phyloP scores from a whole-genome alignment of 2,888 invertebrate genomes.

The Helicoverpa assulta region DNA sequence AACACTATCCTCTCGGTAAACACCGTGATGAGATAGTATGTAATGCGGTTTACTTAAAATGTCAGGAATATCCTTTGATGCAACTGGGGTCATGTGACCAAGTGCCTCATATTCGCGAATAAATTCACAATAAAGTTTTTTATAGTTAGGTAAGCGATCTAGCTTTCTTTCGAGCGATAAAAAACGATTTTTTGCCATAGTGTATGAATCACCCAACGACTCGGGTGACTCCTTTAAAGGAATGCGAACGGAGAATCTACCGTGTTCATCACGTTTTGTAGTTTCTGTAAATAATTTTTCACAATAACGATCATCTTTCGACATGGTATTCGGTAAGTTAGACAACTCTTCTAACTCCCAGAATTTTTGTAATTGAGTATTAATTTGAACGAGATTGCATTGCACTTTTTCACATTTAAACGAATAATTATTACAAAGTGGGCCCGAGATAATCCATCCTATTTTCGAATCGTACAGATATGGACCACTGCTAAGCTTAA shows the following conservation, averaged over 20 bases:
- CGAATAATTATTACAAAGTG: background rate
- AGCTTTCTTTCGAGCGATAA: constrained; percentile 11
- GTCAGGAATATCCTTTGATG: background rate
- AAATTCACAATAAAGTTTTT: constrained; percentile 15
- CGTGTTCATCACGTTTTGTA: constrained; percentile 8
- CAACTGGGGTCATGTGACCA: constrained; percentile 5
- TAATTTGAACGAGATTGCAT: constrained; percentile 10
- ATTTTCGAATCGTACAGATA: constrained; percentile 4
- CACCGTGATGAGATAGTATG: constrained; percentile 17
- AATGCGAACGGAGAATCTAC: constrained; percentile 14
- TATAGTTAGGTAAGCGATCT: constrained; percentile 11
- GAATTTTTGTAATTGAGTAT: constrained; percentile 10
- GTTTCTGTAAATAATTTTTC: constrained; percentile 7
- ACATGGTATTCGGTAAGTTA: constrained; percentile 3
- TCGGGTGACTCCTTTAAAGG: background rate
- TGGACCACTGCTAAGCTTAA: constrained; percentile 7
- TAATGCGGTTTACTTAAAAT: constrained; percentile 15
- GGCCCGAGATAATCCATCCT: constrained; percentile 6
- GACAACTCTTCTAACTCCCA: constrained; percentile 11
- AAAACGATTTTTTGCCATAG: constrained; percentile 8
- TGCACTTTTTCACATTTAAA: constrained; percentile 7
- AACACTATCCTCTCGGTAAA: constrained; percentile 9
- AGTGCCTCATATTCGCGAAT: constrained; percentile 11
- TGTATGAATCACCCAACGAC: constrained; percentile 1
- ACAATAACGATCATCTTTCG: constrained; percentile 7